Conservation (phyloP, 2,113 vertebrate genomes). For the Oreotragus oreotragus region DNA sequence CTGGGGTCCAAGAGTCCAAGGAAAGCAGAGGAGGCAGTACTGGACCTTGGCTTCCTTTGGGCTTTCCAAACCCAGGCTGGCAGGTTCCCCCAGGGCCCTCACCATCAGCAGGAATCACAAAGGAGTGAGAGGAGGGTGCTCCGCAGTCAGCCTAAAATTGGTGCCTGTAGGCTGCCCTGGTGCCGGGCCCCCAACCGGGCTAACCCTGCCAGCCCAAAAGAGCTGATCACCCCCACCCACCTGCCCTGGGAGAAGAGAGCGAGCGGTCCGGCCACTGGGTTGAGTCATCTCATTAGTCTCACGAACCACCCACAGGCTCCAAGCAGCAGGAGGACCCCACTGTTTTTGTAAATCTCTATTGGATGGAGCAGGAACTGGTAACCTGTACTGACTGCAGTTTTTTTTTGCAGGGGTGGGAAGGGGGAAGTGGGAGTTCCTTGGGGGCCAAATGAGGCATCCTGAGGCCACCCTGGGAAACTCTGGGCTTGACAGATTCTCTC, state of each 20-base stretch:
- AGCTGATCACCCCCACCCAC: slow-evolving; percentile 41
- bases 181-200: slow-evolving; percentile 14
- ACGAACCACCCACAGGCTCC: slow-evolving; percentile 71
- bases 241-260: slow-evolving; percentile 15
- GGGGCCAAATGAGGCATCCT: not conserved
- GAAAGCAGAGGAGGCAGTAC: not conserved
- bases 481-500: rapidly evolving
- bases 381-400: slow-evolving; percentile 76
- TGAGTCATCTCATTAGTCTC: slow-evolving; percentile 79
- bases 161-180: not conserved
- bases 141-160: slow-evolving; percentile 28
- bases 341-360: slow-evolving; percentile 82
- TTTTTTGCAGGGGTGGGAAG: rapidly evolving
- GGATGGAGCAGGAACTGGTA: slow-evolving; percentile 76
- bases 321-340: slow-evolving; percentile 65
- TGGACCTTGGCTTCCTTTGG: not conserved
- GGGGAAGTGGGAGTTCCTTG: slow-evolving; percentile 27
- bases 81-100: not conserved
- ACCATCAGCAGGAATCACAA: not conserved
- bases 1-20: not conserved
- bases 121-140: not conserved
- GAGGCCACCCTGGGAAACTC: not conserved
- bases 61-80: not conserved
- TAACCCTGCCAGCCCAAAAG: slow-evolving; percentile 62
- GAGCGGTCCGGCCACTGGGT: not conserved